Base-by-base conservation (phyloP, 2,888 invertebrate species). In the Dasysyrphus tricinctus region DNA sequence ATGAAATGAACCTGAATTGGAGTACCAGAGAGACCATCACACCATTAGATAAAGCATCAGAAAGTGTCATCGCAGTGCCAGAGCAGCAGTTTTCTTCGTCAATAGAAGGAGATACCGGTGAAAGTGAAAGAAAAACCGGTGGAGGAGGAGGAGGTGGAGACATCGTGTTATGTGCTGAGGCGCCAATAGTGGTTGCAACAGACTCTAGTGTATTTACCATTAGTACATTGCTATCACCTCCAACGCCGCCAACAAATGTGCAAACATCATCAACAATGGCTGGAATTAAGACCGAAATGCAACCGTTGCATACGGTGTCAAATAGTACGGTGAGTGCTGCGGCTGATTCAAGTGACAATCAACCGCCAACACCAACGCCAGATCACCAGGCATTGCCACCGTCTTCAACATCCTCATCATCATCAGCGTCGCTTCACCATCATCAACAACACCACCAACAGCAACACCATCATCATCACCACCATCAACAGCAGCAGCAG, bases 261-360 rank as follows among this genome's bases (percentile, higher is more conserved):
- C 80, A 80, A 12, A 37, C 78, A 61, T 24, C 67, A 11, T 51
- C 78, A 42, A 77, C 9, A 32, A 91, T 91, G 92, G 90, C 92
- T 84, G 89, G 89, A 86, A 89, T 90, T 88, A 90, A 90, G 88
- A 89, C 88, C 79, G 91, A 92, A 89, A 91, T 92, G 92, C 91
- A 91, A 90, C 90, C 91, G 85, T 89, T 92, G 89, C 91, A 91
- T 89, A 90, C 91, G 90, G 91, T 90, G 77, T 75, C 85, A 59
- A 89, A 89, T 76, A 93, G 93, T 54, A 94, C 95, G 69, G 94
- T 95, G 89, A 94, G 95, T 89, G 95, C 96, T 12, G 94, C 96
- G 47, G 96, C 96, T 75, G 96, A 96, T 92, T 96, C 96, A 77
- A 96, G 96, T 89, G 96, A 96, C 92, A 93, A 93, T 90, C 92